Evolutionary conservation across 1,140 invertebrate species (phyloP).

Genomic region (Meloidogyne exigua): DNA sequence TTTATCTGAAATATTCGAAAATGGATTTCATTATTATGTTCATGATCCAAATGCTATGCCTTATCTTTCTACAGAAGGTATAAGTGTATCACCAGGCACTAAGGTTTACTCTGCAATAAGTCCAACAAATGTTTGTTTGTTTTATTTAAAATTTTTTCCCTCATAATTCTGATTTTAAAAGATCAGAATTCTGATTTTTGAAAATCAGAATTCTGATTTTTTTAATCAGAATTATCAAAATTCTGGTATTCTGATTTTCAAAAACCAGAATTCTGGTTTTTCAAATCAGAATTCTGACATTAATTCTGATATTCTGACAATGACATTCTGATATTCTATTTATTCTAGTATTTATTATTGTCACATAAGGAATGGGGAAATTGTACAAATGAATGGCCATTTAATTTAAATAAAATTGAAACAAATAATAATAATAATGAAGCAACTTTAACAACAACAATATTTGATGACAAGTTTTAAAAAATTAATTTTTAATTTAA

Average conservation of each 20-base stretch:
- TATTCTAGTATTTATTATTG: slow-evolving; percentile 54
- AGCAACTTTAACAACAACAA: background rate
- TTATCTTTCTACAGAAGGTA: slow-evolving; percentile 56
- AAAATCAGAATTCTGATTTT: too few relatives aligned
- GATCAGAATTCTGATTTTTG: background rate
- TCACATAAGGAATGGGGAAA: slow-evolving; percentile 53
- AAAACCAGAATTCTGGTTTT: too few relatives aligned
- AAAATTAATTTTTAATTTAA: background rate
- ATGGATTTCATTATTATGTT: slow-evolving; percentile 56
- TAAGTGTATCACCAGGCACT: slow-evolving; percentile 56
- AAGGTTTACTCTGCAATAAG: slow-evolving; percentile 57
- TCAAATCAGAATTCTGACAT: too few relatives aligned
- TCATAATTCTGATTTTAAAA: too few relatives aligned
- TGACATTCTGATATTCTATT: background rate
- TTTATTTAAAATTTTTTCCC: too few relatives aligned
- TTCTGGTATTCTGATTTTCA: too few relatives aligned
- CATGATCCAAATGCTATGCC: slow-evolving; percentile 50
- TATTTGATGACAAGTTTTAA: slow-evolving; percentile 12
- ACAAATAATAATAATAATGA: slow-evolving; percentile 7
- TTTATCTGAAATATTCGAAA: slow-evolving; percentile 52
- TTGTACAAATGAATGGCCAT: slow-evolving; percentile 55
- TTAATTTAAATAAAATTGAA: slow-evolving; percentile 21
- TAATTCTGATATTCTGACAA: too few relatives aligned
- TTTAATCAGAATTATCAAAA: too few relatives aligned
- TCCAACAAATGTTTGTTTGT: slow-evolving; percentile 46